These are phyloP conservation scores for Empidonax traillii DNA, from an alignment of 2,113 vertebrate genomes.

Conservation along the genomic window DNA sequence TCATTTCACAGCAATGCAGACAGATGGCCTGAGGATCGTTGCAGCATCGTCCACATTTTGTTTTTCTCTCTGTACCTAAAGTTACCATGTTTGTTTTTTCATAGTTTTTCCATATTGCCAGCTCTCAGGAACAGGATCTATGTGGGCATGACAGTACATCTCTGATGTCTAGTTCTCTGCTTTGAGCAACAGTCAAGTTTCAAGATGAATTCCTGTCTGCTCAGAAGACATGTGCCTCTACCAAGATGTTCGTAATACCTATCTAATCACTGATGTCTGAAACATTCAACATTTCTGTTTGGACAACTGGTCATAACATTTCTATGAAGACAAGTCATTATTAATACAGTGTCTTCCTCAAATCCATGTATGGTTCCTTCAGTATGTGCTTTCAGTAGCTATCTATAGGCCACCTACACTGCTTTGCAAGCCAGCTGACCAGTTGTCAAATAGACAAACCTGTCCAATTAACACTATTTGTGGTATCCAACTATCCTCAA, in stretches of 20 bases:
- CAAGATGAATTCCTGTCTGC: neutral
- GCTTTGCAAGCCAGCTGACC: neutral
- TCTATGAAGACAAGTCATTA: neutral
- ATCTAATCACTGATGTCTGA: neutral
- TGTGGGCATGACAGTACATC: neutral
- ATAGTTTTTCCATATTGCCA: neutral
- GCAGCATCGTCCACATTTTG: neutral
- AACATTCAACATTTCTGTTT: neutral
- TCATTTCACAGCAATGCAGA: neutral
- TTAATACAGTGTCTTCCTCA: neutral
- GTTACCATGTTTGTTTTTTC: neutral
- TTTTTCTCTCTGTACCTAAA: neutral
- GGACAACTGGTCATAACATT: neutral
- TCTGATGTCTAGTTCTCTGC: neutral
- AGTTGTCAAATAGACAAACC: neutral
- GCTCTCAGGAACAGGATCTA: neutral
- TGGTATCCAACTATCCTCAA: neutral
- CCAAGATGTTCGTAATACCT: neutral
- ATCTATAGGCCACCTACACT: neutral
- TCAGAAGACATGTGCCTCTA: neutral
- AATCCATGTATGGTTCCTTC: neutral
- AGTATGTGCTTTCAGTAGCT: neutral
- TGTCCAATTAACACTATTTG: neutral
- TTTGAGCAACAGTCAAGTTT: neutral
- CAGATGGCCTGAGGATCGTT: neutral